Evolutionary conservation across 2,888 invertebrate genomes (phyloP).

Genomic region (Apamea sordens): DNA sequence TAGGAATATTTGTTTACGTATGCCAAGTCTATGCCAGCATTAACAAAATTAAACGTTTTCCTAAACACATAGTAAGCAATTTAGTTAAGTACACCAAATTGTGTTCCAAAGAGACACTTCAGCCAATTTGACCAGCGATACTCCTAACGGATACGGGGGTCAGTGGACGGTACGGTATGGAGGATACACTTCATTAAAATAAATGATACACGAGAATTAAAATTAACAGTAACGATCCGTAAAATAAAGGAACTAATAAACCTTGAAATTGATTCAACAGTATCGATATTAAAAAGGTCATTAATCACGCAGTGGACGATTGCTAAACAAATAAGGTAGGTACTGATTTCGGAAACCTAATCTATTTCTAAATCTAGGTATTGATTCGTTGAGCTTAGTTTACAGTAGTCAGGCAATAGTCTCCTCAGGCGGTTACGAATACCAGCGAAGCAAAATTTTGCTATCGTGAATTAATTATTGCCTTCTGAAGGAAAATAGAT

Average conservation of each 20-base stretch:
- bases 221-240: not conserved
- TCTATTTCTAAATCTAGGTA: constrained; percentile 47
- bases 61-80: not conserved
- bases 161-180: constrained; percentile 11
- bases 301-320: constrained; percentile 23
- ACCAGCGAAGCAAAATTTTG: constrained; percentile 1
- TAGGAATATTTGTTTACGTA: not conserved
- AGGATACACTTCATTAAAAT: constrained; percentile 5
- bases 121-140: not conserved
- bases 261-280: not conserved
- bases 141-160: constrained; percentile 9
- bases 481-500: constrained; percentile 14
- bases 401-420: constrained; percentile 11
- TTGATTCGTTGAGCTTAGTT: constrained; percentile 37
- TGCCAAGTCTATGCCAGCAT: not conserved
- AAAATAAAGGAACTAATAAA: constrained; percentile 19
- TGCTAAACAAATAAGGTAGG: constrained; percentile 24
- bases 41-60: constrained; percentile 8
- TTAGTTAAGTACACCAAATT: constrained; percentile 1
- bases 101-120: not conserved
- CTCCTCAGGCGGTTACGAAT: not conserved
- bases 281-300: constrained; percentile 18
- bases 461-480: constrained; percentile 9
- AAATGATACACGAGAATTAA: not conserved
- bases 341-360: constrained; percentile 36